phyloP scores from a whole-genome alignment of 1,140 invertebrate species.

The Zaprionus gabonicus region DNA sequence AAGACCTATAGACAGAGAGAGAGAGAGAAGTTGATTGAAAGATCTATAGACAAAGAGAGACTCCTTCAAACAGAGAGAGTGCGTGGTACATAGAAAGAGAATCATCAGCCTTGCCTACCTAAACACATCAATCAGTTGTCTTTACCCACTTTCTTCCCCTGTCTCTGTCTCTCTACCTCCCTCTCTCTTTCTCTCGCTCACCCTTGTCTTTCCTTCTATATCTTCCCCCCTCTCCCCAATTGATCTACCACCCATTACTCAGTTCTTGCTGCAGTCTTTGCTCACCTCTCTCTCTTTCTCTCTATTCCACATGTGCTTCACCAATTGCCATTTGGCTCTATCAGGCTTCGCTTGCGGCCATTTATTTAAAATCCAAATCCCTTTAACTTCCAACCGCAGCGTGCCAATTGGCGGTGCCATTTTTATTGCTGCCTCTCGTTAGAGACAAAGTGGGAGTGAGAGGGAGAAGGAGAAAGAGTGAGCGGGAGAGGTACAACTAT shows the following conservation, averaged over 20 bases:
- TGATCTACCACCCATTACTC: neutral
- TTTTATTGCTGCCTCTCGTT: conserved; percentile 77
- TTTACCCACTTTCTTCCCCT: too few relatives aligned
- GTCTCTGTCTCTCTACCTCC: neutral
- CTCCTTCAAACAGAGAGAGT: too few relatives aligned
- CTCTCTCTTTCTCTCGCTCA: too few relatives aligned
- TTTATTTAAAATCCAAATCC: conserved; percentile 73
- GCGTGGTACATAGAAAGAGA: too few relatives aligned
- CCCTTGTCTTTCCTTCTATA: too few relatives aligned
- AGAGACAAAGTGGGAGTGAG: conserved; percentile 44
- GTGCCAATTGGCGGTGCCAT: conserved; percentile 73
- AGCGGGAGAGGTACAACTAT: conserved; percentile 56
- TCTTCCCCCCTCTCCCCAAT: neutral
- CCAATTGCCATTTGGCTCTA: neutral
- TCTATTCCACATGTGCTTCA: conserved; percentile 4
- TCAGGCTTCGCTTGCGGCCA: conserved; percentile 12
- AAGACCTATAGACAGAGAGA: too few relatives aligned
- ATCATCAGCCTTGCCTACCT: neutral
- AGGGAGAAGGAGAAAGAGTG: neutral
- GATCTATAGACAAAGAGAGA: too few relatives aligned
- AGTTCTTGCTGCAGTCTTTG: neutral
- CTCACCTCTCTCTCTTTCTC: neutral
- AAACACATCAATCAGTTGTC: neutral
- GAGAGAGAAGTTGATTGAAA: too few relatives aligned
- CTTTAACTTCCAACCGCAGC: conserved; percentile 73